A percentile compares a stretch with the other conserved stretches of the same genome.
Conservation (phyloP, 2,888 invertebrate genomes). For the Dysmachus trigonus region DNA sequence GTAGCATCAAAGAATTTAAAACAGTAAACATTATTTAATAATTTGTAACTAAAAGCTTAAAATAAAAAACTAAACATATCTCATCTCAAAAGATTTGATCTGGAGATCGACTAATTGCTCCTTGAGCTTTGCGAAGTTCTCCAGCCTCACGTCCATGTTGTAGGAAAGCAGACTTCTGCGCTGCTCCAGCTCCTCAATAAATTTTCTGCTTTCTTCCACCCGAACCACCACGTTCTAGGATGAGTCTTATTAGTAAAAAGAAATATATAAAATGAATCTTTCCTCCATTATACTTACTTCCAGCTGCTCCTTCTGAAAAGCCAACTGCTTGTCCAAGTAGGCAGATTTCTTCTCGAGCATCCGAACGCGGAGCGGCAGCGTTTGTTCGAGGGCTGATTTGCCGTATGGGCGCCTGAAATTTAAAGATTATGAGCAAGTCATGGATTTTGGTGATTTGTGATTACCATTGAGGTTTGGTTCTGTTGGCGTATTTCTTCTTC, state of each 20-base stretch:
- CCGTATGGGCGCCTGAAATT: slow-evolving; percentile 53
- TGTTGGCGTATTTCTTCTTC: slow-evolving; percentile 53
- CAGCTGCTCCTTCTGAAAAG: slow-evolving; percentile 52
- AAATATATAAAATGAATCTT: background rate
- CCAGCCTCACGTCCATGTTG: background rate
- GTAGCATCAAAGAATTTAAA: no score
- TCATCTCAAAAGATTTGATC: background rate
- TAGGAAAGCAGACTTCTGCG: background rate
- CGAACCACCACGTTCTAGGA: background rate
- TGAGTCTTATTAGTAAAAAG: background rate
- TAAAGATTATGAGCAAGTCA: background rate
- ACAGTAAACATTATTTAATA: background rate
- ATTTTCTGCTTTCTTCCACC: background rate
- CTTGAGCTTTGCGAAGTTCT: background rate
- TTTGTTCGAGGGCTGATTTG: slow-evolving; percentile 53
- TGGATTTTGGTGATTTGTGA: background rate
- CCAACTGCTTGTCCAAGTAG: slow-evolving; percentile 53
- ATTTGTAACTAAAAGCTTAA: background rate
- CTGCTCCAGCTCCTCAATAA: background rate
- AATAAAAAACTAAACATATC: background rate
- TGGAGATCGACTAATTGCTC: background rate
- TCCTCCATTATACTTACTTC: slow-evolving; percentile 45
- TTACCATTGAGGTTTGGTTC: slow-evolving; percentile 53
- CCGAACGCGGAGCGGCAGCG: slow-evolving; percentile 52
- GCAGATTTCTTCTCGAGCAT: slow-evolving; percentile 52